Evolutionary conservation across 2,888 invertebrate genomes (phyloP).

Genomic region (Theristus sp.): DNA sequence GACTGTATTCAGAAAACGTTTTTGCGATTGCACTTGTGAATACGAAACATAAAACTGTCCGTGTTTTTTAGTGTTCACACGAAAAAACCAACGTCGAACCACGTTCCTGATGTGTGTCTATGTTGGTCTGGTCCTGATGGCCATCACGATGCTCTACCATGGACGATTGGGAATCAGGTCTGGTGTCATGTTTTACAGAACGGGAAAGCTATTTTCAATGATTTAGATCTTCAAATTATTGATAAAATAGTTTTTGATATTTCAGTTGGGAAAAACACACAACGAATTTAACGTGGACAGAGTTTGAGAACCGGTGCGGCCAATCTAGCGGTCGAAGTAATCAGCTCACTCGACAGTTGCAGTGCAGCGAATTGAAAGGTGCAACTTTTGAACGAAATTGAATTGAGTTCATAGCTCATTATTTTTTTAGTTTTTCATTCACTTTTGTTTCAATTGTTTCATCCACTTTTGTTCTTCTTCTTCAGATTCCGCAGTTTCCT

Average conservation of each 20-base stretch:
- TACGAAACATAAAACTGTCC: too few species aligned
- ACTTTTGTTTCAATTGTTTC: too few species aligned
- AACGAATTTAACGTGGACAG: conserved; percentile 8
- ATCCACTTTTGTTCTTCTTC: too few species aligned
- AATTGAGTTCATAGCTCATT: too few species aligned
- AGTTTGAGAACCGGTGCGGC: conserved; percentile 17
- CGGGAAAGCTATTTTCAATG: too few species aligned
- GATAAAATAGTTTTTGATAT: too few species aligned
- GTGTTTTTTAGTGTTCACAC: not conserved
- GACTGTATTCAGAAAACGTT: not conserved
- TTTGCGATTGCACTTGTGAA: not conserved
- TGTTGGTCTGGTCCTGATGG: conserved; percentile 13
- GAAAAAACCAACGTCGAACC: not conserved
- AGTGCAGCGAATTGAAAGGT: conserved; percentile 19
- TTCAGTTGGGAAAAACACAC: not conserved
- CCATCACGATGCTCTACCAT: conserved; percentile 19
- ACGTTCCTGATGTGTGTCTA: conserved; percentile 9
- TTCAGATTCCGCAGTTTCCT: conserved; percentile 15
- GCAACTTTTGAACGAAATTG: too few species aligned
- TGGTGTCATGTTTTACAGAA: too few species aligned
- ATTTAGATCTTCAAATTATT: too few species aligned
- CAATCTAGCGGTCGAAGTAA: conserved; percentile 12
- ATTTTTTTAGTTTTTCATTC: too few species aligned
- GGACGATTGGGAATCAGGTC: conserved; percentile 7
- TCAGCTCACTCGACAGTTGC: conserved; percentile 9